These are phyloP conservation scores for Euphonia xanthogaster DNA, from an alignment of 2,797 vertebrate species.

Conservation along the genomic window DNA sequence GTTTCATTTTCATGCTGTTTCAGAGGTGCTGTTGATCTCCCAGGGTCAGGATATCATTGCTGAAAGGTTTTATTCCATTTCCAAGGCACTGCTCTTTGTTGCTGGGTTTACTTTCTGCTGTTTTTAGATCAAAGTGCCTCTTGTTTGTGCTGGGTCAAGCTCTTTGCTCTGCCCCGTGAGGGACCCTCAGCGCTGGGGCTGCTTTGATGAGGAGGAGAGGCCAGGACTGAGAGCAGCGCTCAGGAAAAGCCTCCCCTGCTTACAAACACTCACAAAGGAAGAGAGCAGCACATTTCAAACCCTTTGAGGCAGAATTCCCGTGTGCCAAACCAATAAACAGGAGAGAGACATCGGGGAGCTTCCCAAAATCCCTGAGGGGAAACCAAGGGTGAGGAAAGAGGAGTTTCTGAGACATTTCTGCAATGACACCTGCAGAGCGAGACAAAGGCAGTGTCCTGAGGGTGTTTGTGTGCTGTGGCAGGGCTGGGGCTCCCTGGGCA, in stretches of 20 bases:
- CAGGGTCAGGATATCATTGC: not conserved
- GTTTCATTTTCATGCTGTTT: not conserved
- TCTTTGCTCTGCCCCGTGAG: not conserved
- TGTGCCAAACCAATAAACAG: not conserved
- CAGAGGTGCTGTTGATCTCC: not conserved
- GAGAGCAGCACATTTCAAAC: not conserved
- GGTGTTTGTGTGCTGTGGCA: not conserved
- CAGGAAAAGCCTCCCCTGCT: not conserved
- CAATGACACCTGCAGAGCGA: not conserved
- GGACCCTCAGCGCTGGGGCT: not conserved
- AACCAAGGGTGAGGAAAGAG: not conserved
- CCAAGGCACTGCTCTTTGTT: not conserved
- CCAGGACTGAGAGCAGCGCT: not conserved
- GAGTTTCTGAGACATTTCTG: not conserved
- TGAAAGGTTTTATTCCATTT: not conserved
- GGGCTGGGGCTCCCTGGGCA: not conserved
- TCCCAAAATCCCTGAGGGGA: not conserved
- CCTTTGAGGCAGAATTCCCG: not conserved
- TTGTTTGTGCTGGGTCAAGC: not conserved
- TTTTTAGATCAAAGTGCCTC: not conserved
- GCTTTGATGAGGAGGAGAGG: not conserved
- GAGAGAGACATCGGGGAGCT: not conserved
- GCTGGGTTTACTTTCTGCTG: not conserved
- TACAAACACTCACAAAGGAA: not conserved
- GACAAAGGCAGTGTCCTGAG: fast-evolving